phyloP scores from a whole-genome alignment of 1,140 invertebrate species.

The Drosophila auraria region DNA sequence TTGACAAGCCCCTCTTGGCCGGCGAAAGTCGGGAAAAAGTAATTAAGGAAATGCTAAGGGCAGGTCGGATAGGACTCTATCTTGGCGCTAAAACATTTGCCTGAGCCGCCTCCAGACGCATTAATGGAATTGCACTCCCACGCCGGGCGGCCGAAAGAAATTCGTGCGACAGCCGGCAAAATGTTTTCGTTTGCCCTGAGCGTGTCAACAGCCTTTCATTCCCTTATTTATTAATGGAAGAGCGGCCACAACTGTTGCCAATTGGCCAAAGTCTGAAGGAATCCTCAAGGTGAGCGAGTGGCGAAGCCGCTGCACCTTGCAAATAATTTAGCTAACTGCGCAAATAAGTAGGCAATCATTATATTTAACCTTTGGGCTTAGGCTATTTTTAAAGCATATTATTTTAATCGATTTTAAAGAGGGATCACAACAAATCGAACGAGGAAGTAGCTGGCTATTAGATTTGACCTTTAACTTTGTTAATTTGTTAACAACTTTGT shows the following conservation, averaged over 20 bases:
- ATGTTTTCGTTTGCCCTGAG: slow-evolving; percentile 10
- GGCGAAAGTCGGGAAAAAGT: slow-evolving; percentile 24
- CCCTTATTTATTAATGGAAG: slow-evolving; percentile 33
- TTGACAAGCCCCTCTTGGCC: slow-evolving; percentile 8
- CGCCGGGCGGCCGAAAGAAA: slow-evolving; percentile 2
- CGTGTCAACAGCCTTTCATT: slow-evolving; percentile 15
- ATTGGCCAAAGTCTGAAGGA: slow-evolving; percentile 6
- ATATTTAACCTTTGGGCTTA: not conserved
- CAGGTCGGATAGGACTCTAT: slow-evolving; percentile 20
- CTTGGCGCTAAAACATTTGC: slow-evolving; percentile 3
- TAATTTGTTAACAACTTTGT: too few species aligned
- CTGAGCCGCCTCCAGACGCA: slow-evolving; percentile 7
- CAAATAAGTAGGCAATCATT: slow-evolving; percentile 30
- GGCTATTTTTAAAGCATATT: not conserved
- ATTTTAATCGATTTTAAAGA: not conserved
- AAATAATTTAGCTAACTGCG: not conserved
- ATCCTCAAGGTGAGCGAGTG: not conserved
- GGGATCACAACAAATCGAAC: not conserved
- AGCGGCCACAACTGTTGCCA: slow-evolving; percentile 25
- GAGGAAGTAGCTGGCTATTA: too few species aligned
- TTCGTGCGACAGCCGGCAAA: slow-evolving; percentile 15
- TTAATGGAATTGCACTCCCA: slow-evolving; percentile 41
- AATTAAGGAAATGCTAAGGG: slow-evolving; percentile 42
- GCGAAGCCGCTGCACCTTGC: not conserved
- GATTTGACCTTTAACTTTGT: not conserved